Base-by-base conservation (phyloP, 30 jellyfish, hydroid and myxozoan genomes). In the Clytia hemisphaerica region DNA sequence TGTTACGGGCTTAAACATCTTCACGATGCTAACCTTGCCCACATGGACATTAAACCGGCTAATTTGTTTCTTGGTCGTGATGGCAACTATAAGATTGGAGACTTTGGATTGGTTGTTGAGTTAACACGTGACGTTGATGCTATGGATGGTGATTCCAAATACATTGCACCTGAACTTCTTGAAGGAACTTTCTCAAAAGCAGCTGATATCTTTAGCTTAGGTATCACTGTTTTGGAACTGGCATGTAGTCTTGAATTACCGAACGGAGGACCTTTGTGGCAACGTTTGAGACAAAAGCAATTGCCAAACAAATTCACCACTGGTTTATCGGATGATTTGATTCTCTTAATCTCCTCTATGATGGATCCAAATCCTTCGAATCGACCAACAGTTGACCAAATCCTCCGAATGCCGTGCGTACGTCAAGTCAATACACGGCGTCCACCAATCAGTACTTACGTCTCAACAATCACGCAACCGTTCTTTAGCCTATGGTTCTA, bases 91-190 rank as follows among this genome's bases (percentile, higher is more conserved):
- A 86, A 86, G 54, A 86, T 86, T 46, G 96, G 96, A 1, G 96
- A 86, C 57, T 86, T 86, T 79, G 96, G 96, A 6, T 46, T 86
- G 61, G 93, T 83, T 22, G 72, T 86, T 12, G 96, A 78, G 32
- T 66, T 86, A 6, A 46, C 92, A 62, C 64, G 83, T 14, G 93
- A 72, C 40, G 53, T 78, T 6, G 92, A 86, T 64, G 96, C 86
- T 29, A 83, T 71, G 76, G 96, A 86, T 58, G 96, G 96, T 6
- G 96, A 86, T 54, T 83, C 96, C 3, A 86, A 86, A 42, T 86
- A 86, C 77, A 45, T 86, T 77, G 96, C 96, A 1, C 96, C 96
- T 4, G 96, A 86, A 74, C 36, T 86, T 38, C 78, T 86, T 94
- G 92, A 86, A 47, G 92, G 86, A 14, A 36, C 40, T 1, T 86